Evolutionary conservation across 2,113 vertebrate species (phyloP).

Genomic region (Tonatia bakeri): DNA sequence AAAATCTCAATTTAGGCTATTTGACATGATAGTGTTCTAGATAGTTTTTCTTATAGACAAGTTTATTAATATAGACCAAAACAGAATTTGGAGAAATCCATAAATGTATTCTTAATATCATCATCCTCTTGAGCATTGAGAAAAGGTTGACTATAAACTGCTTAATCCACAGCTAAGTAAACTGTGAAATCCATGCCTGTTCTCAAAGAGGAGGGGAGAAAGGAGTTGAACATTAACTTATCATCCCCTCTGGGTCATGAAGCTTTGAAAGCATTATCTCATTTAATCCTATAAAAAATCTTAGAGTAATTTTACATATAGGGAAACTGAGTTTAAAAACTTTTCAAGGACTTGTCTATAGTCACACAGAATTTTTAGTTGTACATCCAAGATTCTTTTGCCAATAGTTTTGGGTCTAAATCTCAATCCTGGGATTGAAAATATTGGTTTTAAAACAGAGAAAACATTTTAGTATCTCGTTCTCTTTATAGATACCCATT

Average conservation of each 20-base stretch:
- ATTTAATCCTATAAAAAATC: neutral
- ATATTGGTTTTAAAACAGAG: neutral
- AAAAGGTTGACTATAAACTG: neutral
- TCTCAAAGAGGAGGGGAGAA: neutral
- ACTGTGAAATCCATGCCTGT: neutral
- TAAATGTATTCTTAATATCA: slow-evolving; percentile 9
- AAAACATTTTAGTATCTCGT: neutral
- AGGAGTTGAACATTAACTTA: neutral
- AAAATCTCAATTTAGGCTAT: neutral
- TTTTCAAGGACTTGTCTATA: neutral
- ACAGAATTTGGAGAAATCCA: neutral
- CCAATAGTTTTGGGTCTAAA: neutral
- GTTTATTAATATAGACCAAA: neutral
- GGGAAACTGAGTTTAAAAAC: neutral
- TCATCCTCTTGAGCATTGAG: neutral
- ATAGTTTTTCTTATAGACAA: neutral
- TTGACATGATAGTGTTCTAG: neutral
- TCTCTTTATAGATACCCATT: neutral
- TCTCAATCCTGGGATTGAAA: neutral
- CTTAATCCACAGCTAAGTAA: neutral
- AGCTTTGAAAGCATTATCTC: neutral
- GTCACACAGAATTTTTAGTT: neutral
- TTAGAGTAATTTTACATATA: neutral
- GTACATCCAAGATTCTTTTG: neutral
- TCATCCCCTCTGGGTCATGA: neutral